These are phyloP conservation scores for Drosophila albomicans DNA, from an alignment of 1,140 invertebrate species.

Conservation along the genomic window DNA sequence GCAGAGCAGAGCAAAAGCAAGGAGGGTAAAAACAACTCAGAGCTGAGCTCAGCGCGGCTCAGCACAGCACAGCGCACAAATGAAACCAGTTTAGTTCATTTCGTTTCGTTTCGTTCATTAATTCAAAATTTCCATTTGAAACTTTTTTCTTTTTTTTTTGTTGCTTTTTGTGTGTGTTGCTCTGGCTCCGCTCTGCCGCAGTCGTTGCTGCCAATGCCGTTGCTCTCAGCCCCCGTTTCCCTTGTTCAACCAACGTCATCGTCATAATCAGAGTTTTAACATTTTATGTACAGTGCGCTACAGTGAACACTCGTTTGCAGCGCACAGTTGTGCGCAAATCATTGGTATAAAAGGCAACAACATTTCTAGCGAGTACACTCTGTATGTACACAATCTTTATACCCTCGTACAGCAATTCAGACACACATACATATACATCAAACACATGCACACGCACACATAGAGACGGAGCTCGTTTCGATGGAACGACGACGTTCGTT, in stretches of 20 bases:
- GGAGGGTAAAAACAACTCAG: conserved; percentile 45
- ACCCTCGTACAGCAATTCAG: conserved; percentile 43
- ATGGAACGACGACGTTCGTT: conserved; percentile 24
- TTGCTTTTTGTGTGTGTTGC: conserved; percentile 44
- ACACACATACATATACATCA: conserved; percentile 30
- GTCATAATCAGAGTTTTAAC: conserved; percentile 84
- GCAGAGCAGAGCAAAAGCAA: conserved; percentile 9
- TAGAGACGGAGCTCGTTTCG: conserved; percentile 64
- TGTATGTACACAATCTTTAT: conserved; percentile 58
- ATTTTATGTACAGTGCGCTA: conserved; percentile 75
- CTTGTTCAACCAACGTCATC: conserved; percentile 54
- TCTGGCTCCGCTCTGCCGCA: conserved; percentile 68
- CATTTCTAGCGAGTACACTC: conserved; percentile 16
- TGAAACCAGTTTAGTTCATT: conserved; percentile 84
- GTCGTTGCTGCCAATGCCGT: conserved; percentile 63
- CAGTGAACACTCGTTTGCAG: conserved; percentile 38
- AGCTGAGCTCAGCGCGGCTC: conserved; percentile 59
- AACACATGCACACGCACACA: conserved; percentile 15
- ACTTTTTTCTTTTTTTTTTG: conserved; percentile 65
- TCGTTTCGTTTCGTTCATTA: conserved; percentile 83
- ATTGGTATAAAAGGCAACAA: neutral
- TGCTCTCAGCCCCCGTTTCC: conserved; percentile 34
- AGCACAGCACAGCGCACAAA: conserved; percentile 72
- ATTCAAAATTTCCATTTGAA: conserved; percentile 84
- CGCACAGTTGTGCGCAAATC: neutral